phyloP scores from a whole-genome alignment of 2,113 vertebrate genomes.

The Lathamus discolor region DNA sequence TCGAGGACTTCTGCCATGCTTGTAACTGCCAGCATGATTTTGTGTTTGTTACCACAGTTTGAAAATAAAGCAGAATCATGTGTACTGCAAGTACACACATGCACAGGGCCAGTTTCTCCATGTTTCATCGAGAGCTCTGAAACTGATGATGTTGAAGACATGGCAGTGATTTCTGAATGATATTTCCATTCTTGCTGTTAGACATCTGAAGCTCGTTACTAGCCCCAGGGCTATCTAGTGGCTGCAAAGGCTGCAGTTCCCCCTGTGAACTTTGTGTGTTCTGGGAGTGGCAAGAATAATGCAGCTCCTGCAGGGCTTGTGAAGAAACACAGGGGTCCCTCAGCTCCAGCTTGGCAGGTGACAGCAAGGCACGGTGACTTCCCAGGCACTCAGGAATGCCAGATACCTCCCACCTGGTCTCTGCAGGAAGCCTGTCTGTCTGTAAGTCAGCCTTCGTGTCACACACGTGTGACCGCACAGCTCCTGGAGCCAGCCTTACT shows the following conservation, averaged over 20 bases:
- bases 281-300: not conserved
- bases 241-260: not conserved
- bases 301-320: not conserved
- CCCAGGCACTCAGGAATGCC: not conserved
- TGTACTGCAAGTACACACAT: not conserved
- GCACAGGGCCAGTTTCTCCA: not conserved
- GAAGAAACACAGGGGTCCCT: not conserved
- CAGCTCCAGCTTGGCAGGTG: fast-evolving
- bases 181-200: not conserved
- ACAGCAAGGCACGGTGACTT: not conserved
- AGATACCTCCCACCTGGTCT: not conserved
- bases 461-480: fast-evolving
- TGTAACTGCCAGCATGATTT: not conserved
- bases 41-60: not conserved
- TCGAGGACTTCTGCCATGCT: not conserved
- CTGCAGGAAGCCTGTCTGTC: not conserved
- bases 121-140: not conserved
- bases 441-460: fast-evolving
- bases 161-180: not conserved
- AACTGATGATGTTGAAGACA: fast-evolving
- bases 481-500: not conserved
- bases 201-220: not conserved
- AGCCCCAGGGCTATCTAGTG: not conserved
- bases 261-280: fast-evolving
- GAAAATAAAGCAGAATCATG: not conserved